These are phyloP conservation scores for Stenchaetothrips biformis DNA, from an alignment of 2,888 invertebrate genomes.

Conservation along the genomic window DNA sequence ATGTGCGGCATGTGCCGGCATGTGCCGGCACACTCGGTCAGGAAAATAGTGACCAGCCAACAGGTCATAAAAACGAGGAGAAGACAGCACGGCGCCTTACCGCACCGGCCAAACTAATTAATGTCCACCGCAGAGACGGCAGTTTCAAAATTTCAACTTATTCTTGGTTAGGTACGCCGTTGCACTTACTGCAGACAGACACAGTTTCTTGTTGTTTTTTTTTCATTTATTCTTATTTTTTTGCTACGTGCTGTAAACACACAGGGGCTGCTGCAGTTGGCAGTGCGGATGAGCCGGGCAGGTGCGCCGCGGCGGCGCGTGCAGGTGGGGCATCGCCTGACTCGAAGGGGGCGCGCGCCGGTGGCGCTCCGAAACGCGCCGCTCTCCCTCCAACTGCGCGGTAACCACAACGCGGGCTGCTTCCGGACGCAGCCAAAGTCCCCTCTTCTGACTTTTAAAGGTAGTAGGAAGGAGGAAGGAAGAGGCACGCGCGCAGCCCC, in stretches of 20 bases:
- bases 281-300: neutral
- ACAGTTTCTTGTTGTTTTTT: too few species aligned
- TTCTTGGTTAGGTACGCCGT: neutral
- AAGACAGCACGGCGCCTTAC: too few species aligned
- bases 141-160: neutral
- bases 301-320: constrained; percentile 10
- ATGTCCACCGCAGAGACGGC: neutral
- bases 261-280: too few species aligned
- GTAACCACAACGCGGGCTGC: neutral
- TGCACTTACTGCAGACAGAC: neutral
- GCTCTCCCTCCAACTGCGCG: neutral
- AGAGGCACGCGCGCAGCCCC: too few species aligned
- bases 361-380: neutral
- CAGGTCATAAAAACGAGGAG: too few species aligned
- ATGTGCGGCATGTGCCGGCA: neutral
- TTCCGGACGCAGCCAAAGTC: neutral
- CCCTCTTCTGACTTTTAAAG: too few species aligned
- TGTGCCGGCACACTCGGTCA: too few species aligned
- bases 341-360: neutral
- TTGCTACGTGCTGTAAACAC: too few species aligned
- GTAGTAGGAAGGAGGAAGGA: too few species aligned
- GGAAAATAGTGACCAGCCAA: too few species aligned
- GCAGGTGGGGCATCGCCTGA: constrained; percentile 8
- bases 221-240: too few species aligned
- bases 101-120: neutral